These are phyloP conservation scores for Platygyra sinensis DNA, from an alignment of 64 coral and sea anemone genomes.

Conservation along the genomic window DNA sequence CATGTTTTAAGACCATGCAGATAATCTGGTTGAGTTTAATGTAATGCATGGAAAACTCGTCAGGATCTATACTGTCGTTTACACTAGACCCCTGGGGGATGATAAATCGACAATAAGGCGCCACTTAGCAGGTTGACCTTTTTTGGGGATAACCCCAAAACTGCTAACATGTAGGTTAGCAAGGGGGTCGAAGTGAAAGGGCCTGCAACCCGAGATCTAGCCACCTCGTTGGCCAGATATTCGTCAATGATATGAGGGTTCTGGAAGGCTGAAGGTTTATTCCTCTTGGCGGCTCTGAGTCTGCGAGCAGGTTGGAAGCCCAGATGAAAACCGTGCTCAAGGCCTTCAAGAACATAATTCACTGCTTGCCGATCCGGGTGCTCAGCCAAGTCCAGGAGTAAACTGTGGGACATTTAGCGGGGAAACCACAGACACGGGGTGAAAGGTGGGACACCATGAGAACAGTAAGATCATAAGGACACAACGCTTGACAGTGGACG, in stretches of 20 bases:
- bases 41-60: conserved; percentile 30
- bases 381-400: neutral
- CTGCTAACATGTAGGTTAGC: conserved; percentile 4
- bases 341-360: neutral
- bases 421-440: neutral
- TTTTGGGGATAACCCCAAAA: conserved; percentile 30
- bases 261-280: neutral
- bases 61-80: conserved; percentile 12
- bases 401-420: neutral
- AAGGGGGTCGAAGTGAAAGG: neutral
- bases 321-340: neutral
- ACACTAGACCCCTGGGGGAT: neutral
- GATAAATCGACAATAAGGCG: conserved; percentile 36
- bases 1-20: neutral
- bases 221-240: conserved; percentile 1
- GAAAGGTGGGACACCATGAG: neutral
- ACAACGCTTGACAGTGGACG: no score
- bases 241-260: neutral
- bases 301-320: neutral
- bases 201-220: neutral
- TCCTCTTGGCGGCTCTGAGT: neutral
- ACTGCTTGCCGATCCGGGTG: neutral
- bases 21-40: neutral
- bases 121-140: conserved; percentile 30
- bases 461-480: no score